These are phyloP conservation scores for Enteromius unitaeniatus DNA, from an alignment of 2,797 vertebrate species.

Conservation along the genomic window DNA sequence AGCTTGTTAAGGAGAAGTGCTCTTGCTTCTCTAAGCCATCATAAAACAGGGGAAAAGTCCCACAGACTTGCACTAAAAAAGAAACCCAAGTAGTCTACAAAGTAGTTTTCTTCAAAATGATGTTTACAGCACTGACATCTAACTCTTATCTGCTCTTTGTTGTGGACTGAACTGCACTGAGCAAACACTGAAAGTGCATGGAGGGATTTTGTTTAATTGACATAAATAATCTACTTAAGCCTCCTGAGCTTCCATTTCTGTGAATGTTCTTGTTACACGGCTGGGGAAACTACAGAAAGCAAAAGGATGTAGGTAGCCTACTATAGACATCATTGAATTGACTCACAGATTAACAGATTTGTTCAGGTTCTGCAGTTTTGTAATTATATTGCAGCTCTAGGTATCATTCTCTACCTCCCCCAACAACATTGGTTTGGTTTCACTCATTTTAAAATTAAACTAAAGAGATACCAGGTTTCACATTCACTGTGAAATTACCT, in stretches of 20 bases:
- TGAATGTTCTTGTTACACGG: not conserved
- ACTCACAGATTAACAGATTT: not conserved
- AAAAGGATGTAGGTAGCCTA: not conserved
- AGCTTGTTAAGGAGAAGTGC: not conserved
- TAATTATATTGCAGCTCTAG: conserved; percentile 3
- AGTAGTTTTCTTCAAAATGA: not conserved
- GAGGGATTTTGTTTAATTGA: conserved; percentile 14
- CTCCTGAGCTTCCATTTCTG: not conserved
- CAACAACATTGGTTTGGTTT: not conserved
- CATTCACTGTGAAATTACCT: not conserved
- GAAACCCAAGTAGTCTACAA: not conserved
- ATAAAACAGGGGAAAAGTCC: not conserved
- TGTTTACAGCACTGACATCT: not conserved
- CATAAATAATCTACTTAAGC: conserved; percentile 30
- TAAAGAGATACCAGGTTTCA: not conserved
- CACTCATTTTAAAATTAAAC: not conserved
- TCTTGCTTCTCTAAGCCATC: not conserved
- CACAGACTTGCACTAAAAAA: not conserved
- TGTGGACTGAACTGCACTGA: not conserved
- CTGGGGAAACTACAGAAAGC: conserved; percentile 8
- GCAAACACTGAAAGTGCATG: not conserved
- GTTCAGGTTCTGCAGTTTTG: conserved; percentile 16
- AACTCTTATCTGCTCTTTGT: conserved; percentile 4
- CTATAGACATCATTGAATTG: conserved; percentile 1
- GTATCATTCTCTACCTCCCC: not conserved